These are phyloP conservation scores for Dendrocincla fuliginosa DNA, from an alignment of 2,797 vertebrate genomes.

Conservation along the genomic window DNA sequence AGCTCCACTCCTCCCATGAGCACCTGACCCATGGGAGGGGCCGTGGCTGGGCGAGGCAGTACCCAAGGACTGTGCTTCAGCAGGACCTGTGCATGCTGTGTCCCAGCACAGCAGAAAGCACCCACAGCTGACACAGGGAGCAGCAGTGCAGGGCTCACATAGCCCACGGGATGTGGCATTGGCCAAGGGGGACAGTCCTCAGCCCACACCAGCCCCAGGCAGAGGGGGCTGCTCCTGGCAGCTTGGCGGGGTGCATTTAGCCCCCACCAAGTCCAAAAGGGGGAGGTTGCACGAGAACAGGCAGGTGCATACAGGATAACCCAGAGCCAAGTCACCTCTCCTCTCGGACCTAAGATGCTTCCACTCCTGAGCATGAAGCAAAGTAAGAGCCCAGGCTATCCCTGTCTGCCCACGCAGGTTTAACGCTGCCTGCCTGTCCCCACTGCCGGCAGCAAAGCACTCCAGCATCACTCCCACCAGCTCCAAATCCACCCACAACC, in stretches of 20 bases:
- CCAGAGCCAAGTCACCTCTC: not conserved
- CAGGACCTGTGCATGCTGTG: rapidly evolving
- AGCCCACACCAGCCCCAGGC: not conserved
- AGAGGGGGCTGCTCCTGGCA: too few relatives aligned
- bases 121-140: rapidly evolving
- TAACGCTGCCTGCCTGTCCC: not conserved
- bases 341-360: not conserved
- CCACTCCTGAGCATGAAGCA: not conserved
- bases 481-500: not conserved
- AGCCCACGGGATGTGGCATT: not conserved
- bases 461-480: not conserved
- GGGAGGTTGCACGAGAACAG: not conserved
- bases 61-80: not conserved
- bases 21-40: rapidly evolving
- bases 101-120: not conserved
- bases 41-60: not conserved
- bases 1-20: not conserved
- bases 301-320: not conserved
- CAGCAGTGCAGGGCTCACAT: not conserved
- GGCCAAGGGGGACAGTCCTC: not conserved
- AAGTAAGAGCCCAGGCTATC: not conserved
- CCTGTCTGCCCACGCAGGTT: not conserved
- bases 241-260: not conserved
- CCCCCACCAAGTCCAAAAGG: not conserved
- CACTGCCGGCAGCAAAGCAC: not conserved